These are phyloP conservation scores for Eidolon helvum DNA, from an alignment of 2,113 vertebrate genomes.

Conservation along the genomic window DNA sequence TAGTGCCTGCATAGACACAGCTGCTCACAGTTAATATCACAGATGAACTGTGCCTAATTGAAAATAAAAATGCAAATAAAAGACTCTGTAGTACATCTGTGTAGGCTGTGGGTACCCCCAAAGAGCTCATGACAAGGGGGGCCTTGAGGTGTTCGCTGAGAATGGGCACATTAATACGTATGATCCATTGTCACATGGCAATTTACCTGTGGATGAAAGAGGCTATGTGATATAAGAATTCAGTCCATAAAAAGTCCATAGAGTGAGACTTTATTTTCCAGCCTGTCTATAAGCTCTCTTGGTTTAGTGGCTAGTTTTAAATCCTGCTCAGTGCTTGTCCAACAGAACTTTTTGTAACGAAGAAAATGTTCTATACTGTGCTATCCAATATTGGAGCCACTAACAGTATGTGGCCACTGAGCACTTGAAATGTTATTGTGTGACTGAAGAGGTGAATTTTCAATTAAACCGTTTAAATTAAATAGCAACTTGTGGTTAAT, in stretches of 20 bases:
- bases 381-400: background rate
- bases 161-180: background rate
- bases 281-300: background rate
- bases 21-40: constrained; percentile 85
- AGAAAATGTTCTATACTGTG: background rate
- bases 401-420: background rate
- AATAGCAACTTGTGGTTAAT: background rate
- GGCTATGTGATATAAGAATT: background rate
- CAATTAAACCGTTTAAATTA: background rate
- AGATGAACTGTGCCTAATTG: constrained; percentile 87
- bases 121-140: constrained; percentile 66
- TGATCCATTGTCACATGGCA: constrained; percentile 55
- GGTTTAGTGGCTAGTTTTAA: background rate
- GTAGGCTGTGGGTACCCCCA: constrained; percentile 51
- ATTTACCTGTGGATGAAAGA: constrained; percentile 39
- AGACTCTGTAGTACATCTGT: constrained; percentile 80
- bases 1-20: constrained; percentile 80
- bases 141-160: constrained; percentile 42
- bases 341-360: background rate
- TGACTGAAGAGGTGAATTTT: background rate
- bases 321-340: background rate
- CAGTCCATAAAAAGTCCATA: background rate
- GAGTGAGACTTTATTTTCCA: background rate
- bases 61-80: constrained; percentile 89
- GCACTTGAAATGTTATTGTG: background rate